Conservation (phyloP, 2,888 invertebrate species). For the Drosophila anomalipes region DNA sequence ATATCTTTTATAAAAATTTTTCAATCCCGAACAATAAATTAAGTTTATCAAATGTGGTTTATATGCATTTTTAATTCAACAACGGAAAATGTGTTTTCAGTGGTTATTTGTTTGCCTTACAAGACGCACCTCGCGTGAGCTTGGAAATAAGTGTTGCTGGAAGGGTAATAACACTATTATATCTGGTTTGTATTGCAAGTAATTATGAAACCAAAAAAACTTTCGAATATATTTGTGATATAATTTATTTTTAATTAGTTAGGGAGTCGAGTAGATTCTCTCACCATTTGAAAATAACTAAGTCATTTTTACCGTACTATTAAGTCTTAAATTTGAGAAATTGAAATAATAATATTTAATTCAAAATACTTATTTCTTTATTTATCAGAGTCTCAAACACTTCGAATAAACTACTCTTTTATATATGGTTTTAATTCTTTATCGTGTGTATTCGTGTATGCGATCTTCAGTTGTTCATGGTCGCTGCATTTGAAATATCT, state of each 20-base stretch:
- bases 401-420: constrained; percentile 7
- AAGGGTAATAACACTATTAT: background rate
- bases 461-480: constrained; percentile 68
- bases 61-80: constrained; percentile 32
- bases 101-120: background rate
- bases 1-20: constrained; percentile 64
- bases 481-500: constrained; percentile 70
- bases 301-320: background rate
- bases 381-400: constrained; percentile 8
- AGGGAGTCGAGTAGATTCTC: too few species aligned
- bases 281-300: too few species aligned
- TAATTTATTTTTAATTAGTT: too few species aligned
- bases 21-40: constrained; percentile 73
- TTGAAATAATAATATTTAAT: constrained; percentile 7
- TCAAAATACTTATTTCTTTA: background rate
- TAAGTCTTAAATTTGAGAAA: background rate
- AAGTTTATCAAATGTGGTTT: constrained; percentile 67
- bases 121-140: constrained; percentile 16
- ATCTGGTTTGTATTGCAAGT: background rate
- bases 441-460: constrained; percentile 26
- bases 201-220: background rate
- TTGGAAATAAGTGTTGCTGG: background rate
- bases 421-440: constrained; percentile 24
- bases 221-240: too few species aligned
- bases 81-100: constrained; percentile 42